These are phyloP conservation scores for Anarhynchus alexandrinus DNA, from an alignment of 2,113 vertebrate genomes.

Conservation along the genomic window DNA sequence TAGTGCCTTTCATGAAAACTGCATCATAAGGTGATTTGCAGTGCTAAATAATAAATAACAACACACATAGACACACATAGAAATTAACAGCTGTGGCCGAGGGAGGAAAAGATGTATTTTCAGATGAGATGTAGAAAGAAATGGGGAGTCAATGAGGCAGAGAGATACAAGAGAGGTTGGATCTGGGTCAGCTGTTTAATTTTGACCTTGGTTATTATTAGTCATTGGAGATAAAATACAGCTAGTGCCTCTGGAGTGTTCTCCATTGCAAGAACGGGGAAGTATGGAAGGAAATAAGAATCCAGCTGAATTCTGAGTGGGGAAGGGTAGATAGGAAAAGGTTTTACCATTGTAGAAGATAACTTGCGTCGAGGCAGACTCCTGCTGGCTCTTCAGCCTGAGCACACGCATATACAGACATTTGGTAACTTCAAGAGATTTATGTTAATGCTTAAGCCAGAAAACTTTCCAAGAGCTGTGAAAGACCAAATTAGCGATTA, in stretches of 20 bases:
- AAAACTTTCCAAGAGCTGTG: not conserved
- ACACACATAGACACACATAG: not conserved
- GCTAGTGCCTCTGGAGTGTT: not conserved
- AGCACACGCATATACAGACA: rapidly evolving
- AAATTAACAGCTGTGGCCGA: slow-evolving; percentile 46
- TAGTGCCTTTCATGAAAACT: slow-evolving; percentile 46
- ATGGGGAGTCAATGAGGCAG: slow-evolving; percentile 59
- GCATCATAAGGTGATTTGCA: slow-evolving; percentile 48
- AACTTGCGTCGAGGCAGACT: rapidly evolving
- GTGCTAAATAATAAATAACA: slow-evolving; percentile 71
- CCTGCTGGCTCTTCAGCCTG: not conserved
- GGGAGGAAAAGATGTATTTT: slow-evolving; percentile 25
- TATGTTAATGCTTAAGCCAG: not conserved
- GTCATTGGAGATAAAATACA: slow-evolving; percentile 51
- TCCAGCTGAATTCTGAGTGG: not conserved
- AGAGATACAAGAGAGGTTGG: slow-evolving; percentile 57
- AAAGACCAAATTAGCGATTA: not conserved
- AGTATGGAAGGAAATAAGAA: not conserved
- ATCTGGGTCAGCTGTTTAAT: slow-evolving; percentile 60
- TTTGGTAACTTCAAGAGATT: not conserved
- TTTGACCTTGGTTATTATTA: slow-evolving; percentile 53
- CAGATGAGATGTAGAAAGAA: slow-evolving; percentile 27
- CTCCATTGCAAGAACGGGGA: not conserved
- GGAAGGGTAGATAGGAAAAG: not conserved
- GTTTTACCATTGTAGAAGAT: not conserved